Evolutionary conservation across 2,797 vertebrate genomes (phyloP).

Genomic region (Pelochelys cantorii): DNA sequence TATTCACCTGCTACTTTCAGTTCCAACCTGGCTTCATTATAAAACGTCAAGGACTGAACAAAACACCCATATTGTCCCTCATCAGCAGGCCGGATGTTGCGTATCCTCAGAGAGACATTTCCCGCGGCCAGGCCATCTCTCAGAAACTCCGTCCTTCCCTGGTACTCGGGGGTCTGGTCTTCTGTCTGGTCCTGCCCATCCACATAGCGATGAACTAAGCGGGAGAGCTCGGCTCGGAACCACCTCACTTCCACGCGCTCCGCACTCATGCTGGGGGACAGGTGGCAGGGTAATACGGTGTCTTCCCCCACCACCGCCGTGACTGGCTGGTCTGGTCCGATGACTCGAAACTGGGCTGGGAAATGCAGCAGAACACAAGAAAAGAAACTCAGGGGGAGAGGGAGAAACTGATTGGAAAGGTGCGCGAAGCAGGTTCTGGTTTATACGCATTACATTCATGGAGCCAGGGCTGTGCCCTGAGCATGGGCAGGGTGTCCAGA

Average conservation of each 20-base stretch:
- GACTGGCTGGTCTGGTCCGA: conserved; percentile 48
- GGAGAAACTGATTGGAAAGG: too few relatives aligned
- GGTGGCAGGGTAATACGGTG: conserved; percentile 54
- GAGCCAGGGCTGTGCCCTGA: too few relatives aligned
- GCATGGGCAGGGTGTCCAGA: too few relatives aligned
- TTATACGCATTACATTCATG: too few relatives aligned
- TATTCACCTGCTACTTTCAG: conserved; percentile 69
- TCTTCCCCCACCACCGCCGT: conserved; percentile 57
- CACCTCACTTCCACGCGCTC: conserved; percentile 71
- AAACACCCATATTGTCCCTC: conserved; percentile 71
- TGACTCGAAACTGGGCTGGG: conserved; percentile 67
- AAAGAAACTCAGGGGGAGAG: not conserved
- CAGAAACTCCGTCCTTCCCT: conserved; percentile 65
- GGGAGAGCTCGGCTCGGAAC: conserved; percentile 60
- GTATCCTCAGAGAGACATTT: conserved; percentile 60
- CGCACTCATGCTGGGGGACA: conserved; percentile 57
- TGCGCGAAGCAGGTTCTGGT: too few relatives aligned
- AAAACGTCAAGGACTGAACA: conserved; percentile 64
- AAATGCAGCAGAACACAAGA: conserved; percentile 6
- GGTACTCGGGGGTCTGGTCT: conserved; percentile 64
- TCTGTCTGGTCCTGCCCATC: conserved; percentile 56
- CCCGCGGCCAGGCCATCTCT: conserved; percentile 55
- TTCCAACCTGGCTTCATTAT: conserved; percentile 59
- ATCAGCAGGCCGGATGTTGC: conserved; percentile 47
- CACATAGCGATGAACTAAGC: conserved; percentile 69